Evolutionary conservation across 1,140 invertebrate species (phyloP).

Genomic region (Nasonia giraulti): DNA sequence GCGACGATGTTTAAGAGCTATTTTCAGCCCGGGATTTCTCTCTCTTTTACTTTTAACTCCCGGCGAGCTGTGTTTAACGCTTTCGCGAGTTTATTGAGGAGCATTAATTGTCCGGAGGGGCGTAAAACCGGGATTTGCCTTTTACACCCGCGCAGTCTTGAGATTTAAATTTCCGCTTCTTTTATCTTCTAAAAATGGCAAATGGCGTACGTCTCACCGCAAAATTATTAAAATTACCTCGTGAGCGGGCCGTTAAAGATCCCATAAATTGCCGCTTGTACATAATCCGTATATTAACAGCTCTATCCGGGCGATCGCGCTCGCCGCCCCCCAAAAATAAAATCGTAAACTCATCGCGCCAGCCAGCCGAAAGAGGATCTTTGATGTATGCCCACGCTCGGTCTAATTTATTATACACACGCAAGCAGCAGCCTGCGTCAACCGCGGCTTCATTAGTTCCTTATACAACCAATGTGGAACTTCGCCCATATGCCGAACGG

Average conservation of each 20-base stretch:
- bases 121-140: neutral
- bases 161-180: neutral
- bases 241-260: neutral
- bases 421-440: neutral
- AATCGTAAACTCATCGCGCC: slow-evolving; percentile 42
- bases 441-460: slow-evolving; percentile 21
- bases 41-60: neutral
- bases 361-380: slow-evolving; percentile 21
- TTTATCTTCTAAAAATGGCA: neutral
- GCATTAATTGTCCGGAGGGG: neutral
- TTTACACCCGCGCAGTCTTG: neutral
- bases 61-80: slow-evolving; percentile 16
- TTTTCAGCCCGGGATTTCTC: neutral
- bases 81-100: slow-evolving; percentile 28
- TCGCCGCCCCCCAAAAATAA: neutral
- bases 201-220: too few relatives aligned
- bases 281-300: neutral
- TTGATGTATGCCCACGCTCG: slow-evolving; percentile 13
- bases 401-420: slow-evolving; percentile 38
- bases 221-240: slow-evolving; percentile 1
- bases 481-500: neutral
- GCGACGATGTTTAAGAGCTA: slow-evolving; percentile 39
- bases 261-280: slow-evolving; percentile 20
- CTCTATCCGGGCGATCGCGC: too few relatives aligned
- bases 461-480: neutral